A percentile compares a stretch with the other conserved stretches of the same genome.
phyloP scores from a whole-genome alignment of 2,888 invertebrate species.

The Hirtodrosophila duncani region DNA sequence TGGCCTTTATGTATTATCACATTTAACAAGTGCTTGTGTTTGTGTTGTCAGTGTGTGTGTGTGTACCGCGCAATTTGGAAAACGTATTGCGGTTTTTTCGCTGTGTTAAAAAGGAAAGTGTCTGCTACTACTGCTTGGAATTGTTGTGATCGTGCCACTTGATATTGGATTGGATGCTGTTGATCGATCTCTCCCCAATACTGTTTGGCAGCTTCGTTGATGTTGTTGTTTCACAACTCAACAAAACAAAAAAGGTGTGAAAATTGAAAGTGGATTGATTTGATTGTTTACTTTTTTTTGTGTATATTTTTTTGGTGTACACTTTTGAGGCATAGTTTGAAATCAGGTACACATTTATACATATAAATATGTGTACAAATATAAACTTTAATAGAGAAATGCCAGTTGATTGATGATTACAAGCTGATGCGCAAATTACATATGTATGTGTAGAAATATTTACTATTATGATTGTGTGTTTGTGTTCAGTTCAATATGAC shows the following conservation, averaged over 20 bases:
- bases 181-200: slow-evolving; percentile 32
- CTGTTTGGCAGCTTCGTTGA: too few species aligned
- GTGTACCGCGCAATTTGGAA: slow-evolving; percentile 38
- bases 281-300: slow-evolving; percentile 1
- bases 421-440: too few species aligned
- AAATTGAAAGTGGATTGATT: slow-evolving; percentile 54
- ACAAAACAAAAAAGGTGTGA: slow-evolving; percentile 51
- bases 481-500: too few species aligned
- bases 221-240: slow-evolving; percentile 12
- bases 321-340: not conserved
- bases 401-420: too few species aligned
- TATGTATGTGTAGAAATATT: too few species aligned
- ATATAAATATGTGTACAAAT: slow-evolving; percentile 17
- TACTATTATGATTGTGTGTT: too few species aligned
- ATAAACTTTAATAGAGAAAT: too few species aligned
- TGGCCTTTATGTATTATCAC: slow-evolving; percentile 47
- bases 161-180: slow-evolving; percentile 15
- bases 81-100: slow-evolving; percentile 55
- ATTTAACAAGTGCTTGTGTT: slow-evolving; percentile 23
- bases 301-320: slow-evolving; percentile 8
- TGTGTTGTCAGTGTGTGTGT: not conserved
- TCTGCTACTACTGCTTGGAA: slow-evolving; percentile 27
- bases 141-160: slow-evolving; percentile 22
- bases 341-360: slow-evolving; percentile 24
- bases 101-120: slow-evolving; percentile 65